Base-by-base conservation (phyloP, 2,888 invertebrate species). In the Archips crataeganus region DNA sequence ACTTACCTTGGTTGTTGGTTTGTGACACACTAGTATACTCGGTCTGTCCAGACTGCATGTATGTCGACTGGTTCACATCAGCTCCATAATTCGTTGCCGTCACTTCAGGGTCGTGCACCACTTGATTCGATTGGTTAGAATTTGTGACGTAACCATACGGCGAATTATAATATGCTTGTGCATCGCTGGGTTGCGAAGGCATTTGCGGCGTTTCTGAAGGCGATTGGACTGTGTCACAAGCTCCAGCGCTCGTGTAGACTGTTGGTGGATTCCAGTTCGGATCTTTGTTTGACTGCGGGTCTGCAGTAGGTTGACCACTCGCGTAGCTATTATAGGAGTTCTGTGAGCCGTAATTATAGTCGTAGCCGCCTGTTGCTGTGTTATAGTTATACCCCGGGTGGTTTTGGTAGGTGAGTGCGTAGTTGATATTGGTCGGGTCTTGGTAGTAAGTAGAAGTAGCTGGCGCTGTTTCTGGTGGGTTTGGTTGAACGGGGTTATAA, bases 351-450 rank as follows among this genome's bases (percentile, higher is more conserved):
- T 96, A 96, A 77, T 88, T 95, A 79, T 96, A 96, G 11, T 96
- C 95, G 77, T 95, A 96, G 61, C 82, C 87, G 0, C 96, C 96
- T 0, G 95, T 94, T 0, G 90, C 83, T 0, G 92, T 78, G 81
- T 96, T 96, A 78, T 86, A 96, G 8, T 93, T 92, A 79, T 96
- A 96, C 60, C 96, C 96, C 3, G 96, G 96, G 84, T 96, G 96
- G 70, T 94, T 95, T 80, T 95, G 94, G 76, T 88, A 93, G 36
- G 83, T 85, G 72, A 90, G 90, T 2, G 80, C 81, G 76, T 87
- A 90, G 76, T 78, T 87, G 1, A 80, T 75, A 45, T 80, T 85
- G 1, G 77, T 36, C 74, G 87, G 86, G 49, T 88, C 85, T 8
- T 80, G 75, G 69, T 85, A 85, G 62, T 84, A 88, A 2, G 82